These are phyloP conservation scores for Drosophila meridiana DNA, from an alignment of 2,888 invertebrate genomes.

Conservation along the genomic window DNA sequence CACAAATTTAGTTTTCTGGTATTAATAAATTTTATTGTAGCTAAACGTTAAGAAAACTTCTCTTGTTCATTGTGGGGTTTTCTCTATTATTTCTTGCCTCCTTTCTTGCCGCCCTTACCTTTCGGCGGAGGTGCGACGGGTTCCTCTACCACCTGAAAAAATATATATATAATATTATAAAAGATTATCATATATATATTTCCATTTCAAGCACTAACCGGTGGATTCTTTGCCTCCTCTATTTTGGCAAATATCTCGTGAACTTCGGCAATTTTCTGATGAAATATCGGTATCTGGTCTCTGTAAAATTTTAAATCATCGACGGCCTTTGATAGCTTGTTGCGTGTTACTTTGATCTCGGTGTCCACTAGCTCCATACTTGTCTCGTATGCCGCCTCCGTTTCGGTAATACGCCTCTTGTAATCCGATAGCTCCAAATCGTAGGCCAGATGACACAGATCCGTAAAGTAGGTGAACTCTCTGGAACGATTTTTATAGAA, in stretches of 20 bases:
- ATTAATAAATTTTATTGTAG: conserved; percentile 83
- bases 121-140: not conserved
- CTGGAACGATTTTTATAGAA: not conserved
- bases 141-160: not conserved
- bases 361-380: conserved; percentile 29
- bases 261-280: conserved; percentile 31
- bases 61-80: conserved; percentile 1
- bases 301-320: conserved; percentile 44
- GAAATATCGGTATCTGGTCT: conserved; percentile 44
- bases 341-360: conserved; percentile 17
- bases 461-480: conserved; percentile 5
- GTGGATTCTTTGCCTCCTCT: not conserved
- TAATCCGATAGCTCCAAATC: conserved; percentile 17
- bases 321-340: conserved; percentile 38
- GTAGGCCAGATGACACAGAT: conserved; percentile 17
- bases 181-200: not conserved
- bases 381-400: conserved; percentile 30
- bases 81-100: conserved; percentile 7
- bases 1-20: conserved; percentile 79
- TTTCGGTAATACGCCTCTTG: conserved; percentile 10
- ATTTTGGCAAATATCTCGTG: conserved; percentile 6
- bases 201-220: not conserved
- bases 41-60: conserved; percentile 64
- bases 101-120: not conserved
- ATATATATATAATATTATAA: not conserved